These are phyloP conservation scores for Cryptotis parvus DNA, from an alignment of 2,113 vertebrate species.

Conservation along the genomic window DNA sequence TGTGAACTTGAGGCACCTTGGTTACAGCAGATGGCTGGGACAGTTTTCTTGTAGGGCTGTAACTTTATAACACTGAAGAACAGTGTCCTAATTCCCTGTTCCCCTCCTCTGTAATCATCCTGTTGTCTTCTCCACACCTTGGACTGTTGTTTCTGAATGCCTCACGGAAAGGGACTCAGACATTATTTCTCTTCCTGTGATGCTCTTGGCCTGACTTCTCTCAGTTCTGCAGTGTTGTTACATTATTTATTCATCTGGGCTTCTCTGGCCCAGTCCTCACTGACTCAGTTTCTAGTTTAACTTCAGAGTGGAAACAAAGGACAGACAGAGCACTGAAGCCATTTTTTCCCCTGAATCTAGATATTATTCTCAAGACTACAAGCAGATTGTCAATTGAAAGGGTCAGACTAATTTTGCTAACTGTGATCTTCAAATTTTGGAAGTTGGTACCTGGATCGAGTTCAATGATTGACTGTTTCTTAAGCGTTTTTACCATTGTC, in stretches of 20 bases:
- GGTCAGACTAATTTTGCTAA: background rate
- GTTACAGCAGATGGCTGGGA: background rate
- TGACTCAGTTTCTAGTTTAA: background rate
- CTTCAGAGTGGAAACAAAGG: background rate
- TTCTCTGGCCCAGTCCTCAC: background rate
- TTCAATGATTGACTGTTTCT: slow-evolving; percentile 45
- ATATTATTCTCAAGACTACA: slow-evolving; percentile 36
- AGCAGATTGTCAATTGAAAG: slow-evolving; percentile 14
- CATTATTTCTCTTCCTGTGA: background rate
- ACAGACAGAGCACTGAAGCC: background rate
- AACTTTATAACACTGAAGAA: background rate
- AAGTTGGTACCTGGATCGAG: background rate
- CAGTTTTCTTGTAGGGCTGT: too few species aligned
- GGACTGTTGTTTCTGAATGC: background rate
- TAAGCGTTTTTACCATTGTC: slow-evolving; percentile 37
- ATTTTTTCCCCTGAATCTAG: background rate
- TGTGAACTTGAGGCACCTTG: background rate
- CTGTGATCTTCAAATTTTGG: background rate
- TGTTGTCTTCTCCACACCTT: background rate
- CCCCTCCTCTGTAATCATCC: background rate
- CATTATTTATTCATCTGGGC: background rate
- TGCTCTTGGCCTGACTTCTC: background rate
- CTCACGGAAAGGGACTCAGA: background rate
- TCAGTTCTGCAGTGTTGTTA: rapidly evolving
- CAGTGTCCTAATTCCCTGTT: background rate